A percentile compares a stretch with the other conserved stretches of the same genome.
These are phyloP conservation scores for Cryptus viduatorius DNA, from an alignment of 2,888 invertebrate genomes.

Conservation along the genomic window DNA sequence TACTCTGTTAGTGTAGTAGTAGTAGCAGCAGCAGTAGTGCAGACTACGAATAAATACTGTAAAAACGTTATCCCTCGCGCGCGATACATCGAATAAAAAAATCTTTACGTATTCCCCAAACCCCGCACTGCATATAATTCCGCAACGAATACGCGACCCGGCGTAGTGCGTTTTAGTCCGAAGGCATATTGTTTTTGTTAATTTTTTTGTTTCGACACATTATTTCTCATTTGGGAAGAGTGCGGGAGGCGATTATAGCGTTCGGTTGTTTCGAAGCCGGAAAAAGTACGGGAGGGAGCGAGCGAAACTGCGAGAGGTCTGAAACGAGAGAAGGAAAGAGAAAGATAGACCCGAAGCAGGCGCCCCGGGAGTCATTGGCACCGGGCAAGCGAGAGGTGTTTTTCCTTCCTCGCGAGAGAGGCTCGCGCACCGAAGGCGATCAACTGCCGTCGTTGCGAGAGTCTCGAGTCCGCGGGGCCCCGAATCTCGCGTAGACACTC, in stretches of 20 bases:
- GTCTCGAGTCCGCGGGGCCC: constrained; percentile 63
- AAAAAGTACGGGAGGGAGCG: neutral
- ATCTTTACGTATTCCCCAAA: too few species aligned
- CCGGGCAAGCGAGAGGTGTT: constrained; percentile 42
- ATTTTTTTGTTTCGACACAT: neutral
- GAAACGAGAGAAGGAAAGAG: neutral
- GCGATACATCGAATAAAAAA: too few species aligned
- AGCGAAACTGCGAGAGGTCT: neutral
- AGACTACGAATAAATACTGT: too few species aligned
- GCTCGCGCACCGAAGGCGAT: constrained; percentile 61
- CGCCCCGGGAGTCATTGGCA: constrained; percentile 56
- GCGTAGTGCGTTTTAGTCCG: too few species aligned
- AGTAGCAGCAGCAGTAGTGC: too few species aligned
- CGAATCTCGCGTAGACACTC: constrained; percentile 30
- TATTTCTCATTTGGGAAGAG: neutral
- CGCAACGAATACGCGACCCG: too few species aligned
- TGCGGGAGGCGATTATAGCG: neutral
- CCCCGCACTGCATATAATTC: too few species aligned
- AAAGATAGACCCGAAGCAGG: constrained; percentile 22
- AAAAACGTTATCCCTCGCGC: too few species aligned
- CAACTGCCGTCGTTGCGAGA: neutral
- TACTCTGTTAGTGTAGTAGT: neutral
- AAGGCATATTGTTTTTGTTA: too few species aligned
- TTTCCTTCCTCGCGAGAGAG: constrained; percentile 51
- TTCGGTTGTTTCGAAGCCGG: neutral